Conservation (phyloP, 2,113 vertebrate genomes). For the Mormyrus lacerda region DNA sequence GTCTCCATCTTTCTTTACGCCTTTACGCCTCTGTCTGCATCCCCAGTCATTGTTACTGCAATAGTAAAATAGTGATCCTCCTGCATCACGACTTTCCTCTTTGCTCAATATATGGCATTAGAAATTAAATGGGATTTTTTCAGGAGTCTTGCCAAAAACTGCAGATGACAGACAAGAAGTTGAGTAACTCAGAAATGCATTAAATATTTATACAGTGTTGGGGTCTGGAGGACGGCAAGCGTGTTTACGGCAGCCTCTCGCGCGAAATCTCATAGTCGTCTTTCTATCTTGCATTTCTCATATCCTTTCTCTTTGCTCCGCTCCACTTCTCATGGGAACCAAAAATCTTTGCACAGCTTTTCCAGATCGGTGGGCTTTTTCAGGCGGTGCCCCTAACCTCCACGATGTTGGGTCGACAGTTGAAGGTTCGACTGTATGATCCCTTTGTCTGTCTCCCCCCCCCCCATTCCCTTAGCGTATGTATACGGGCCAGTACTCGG, state of each 20-base stretch:
- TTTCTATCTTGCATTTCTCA: not conserved
- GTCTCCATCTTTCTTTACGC: not conserved
- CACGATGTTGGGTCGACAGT: not conserved
- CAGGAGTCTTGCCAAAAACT: not conserved
- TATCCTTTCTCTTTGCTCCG: not conserved
- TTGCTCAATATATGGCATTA: not conserved
- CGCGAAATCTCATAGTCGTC: not conserved
- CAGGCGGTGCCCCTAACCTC: too few relatives aligned
- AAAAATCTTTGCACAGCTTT: not conserved
- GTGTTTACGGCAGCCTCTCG: not conserved
- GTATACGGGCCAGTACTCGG: constrained; percentile 54
- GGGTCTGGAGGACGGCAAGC: not conserved
- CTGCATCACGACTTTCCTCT: not conserved
- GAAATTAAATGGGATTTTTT: not conserved
- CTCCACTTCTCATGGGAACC: not conserved
- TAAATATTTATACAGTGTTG: not conserved
- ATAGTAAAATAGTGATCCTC: not conserved
- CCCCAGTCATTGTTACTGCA: not conserved
- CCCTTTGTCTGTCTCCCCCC: not conserved
- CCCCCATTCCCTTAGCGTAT: constrained; percentile 42
- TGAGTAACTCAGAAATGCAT: not conserved
- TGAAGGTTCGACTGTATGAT: not conserved
- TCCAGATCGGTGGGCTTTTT: not conserved
- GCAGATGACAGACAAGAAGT: not conserved
- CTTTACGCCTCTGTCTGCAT: not conserved